Conservation (phyloP, 2,888 invertebrate species). For the Drosophila bunnanda region DNA sequence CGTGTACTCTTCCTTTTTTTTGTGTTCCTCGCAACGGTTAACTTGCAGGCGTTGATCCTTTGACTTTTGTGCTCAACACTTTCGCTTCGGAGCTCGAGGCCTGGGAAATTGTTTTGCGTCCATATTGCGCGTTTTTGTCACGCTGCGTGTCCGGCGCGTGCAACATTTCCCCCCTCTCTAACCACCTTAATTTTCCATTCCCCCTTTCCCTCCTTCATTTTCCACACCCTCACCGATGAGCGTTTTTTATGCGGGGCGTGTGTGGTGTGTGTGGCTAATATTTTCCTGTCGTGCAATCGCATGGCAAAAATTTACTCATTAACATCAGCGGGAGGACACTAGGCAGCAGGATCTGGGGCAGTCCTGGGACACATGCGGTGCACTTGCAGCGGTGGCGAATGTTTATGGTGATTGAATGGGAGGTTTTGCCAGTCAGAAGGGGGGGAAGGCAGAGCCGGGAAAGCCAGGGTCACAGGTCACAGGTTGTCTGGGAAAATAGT, state of each 20-base stretch:
- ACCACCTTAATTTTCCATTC: conserved; percentile 2
- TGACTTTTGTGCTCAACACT: conserved; percentile 82
- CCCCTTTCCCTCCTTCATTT: conserved; percentile 1
- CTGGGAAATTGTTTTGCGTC: conserved; percentile 80
- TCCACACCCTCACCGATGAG: conserved; percentile 11
- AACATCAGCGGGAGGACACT: conserved; percentile 56
- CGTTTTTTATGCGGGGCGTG: conserved; percentile 79
- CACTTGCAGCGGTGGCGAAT: conserved; percentile 72
- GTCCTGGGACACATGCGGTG: conserved; percentile 69
- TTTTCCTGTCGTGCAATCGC: conserved; percentile 76
- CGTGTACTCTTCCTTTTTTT: conserved; percentile 19
- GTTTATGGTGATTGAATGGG: conserved; percentile 64
- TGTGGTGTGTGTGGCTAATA: conserved; percentile 82
- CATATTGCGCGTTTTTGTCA: conserved; percentile 63
- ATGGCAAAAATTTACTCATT: conserved; percentile 70
- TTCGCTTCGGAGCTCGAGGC: conserved; percentile 58
- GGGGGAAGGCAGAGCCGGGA: background rate
- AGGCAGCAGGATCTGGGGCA: conserved; percentile 1
- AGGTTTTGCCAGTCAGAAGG: conserved; percentile 33
- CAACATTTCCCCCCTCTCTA: conserved; percentile 17
- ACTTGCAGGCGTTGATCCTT: conserved; percentile 81
- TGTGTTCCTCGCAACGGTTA: conserved; percentile 49
- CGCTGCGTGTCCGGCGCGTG: conserved; percentile 66
- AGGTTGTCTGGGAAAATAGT: conserved; percentile 51
- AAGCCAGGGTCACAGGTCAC: conserved; percentile 39